Evolutionary conservation across 2,888 invertebrate genomes (phyloP).

Genomic region (Neoscelio sp.): DNA sequence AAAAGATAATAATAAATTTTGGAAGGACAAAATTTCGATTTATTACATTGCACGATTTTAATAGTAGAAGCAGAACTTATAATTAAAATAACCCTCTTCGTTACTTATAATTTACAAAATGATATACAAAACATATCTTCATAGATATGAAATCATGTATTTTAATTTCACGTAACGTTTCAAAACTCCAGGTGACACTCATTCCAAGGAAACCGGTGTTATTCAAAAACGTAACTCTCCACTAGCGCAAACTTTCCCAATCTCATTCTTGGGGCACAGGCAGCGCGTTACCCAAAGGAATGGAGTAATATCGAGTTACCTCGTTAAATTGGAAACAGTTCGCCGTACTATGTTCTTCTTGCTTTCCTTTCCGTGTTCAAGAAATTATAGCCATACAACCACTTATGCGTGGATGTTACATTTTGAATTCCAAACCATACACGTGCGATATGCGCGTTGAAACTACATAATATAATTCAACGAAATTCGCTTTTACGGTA

Average conservation of each 20-base stretch:
- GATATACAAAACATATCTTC: no score
- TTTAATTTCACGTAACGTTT: no score
- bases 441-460: slow-evolving; percentile 60
- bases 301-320: slow-evolving; percentile 78
- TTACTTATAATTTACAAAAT: no score
- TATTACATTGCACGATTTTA: no score
- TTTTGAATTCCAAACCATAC: slow-evolving; percentile 67
- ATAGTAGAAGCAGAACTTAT: no score
- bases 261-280: slow-evolving; percentile 72
- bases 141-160: no score
- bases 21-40: no score
- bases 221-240: slow-evolving; percentile 77
- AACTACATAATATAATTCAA: slow-evolving; percentile 61
- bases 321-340: slow-evolving; percentile 79
- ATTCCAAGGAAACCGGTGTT: no score
- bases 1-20: no score
- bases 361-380: slow-evolving; percentile 59
- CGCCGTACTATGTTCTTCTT: slow-evolving; percentile 67
- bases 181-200: no score
- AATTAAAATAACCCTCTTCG: no score
- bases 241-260: slow-evolving; percentile 76
- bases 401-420: slow-evolving; percentile 67
- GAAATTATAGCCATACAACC: slow-evolving; percentile 64
- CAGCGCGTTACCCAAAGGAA: slow-evolving; percentile 70
- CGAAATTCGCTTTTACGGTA: slow-evolving; percentile 63